Evolutionary conservation across 1,140 invertebrate genomes (phyloP).

Genomic region (Steinernema feltiae): DNA sequence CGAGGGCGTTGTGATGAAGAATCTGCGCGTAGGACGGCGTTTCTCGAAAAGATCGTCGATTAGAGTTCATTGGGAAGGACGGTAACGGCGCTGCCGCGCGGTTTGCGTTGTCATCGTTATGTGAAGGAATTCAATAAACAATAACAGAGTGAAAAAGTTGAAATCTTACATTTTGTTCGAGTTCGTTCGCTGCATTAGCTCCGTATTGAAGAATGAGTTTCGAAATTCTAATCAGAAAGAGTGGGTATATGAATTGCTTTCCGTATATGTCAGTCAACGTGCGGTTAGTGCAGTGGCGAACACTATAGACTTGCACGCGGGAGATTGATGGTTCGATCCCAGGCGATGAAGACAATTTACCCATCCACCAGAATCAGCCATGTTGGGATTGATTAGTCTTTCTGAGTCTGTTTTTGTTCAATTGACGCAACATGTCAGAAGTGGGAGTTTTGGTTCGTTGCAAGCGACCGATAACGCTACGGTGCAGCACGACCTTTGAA

Average conservation of each 20-base stretch:
- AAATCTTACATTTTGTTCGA: too few relatives aligned
- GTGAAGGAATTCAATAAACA: neutral
- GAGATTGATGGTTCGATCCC: neutral
- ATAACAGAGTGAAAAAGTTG: neutral
- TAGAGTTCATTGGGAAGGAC: neutral
- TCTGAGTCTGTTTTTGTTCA: neutral
- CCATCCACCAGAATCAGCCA: neutral
- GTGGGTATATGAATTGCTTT: neutral
- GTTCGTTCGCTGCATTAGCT: too few relatives aligned
- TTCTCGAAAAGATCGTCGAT: neutral
- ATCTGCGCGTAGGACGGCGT: neutral
- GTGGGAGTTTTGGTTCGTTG: neutral
- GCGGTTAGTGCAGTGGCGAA: neutral
- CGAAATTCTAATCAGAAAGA: neutral
- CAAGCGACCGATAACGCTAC: neutral
- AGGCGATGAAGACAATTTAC: neutral
- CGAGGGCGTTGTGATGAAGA: too few relatives aligned
- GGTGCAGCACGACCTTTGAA: neutral
- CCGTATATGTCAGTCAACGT: neutral
- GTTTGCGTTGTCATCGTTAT: neutral
- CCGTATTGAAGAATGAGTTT: too few relatives aligned
- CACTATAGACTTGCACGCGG: neutral
- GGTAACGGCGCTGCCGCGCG: neutral
- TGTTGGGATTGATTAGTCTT: constrained; percentile 10
- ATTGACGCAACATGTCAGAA: neutral